Evolutionary conservation across 2,113 vertebrate species (phyloP).

Genomic region (Halichoerus grypus): DNA sequence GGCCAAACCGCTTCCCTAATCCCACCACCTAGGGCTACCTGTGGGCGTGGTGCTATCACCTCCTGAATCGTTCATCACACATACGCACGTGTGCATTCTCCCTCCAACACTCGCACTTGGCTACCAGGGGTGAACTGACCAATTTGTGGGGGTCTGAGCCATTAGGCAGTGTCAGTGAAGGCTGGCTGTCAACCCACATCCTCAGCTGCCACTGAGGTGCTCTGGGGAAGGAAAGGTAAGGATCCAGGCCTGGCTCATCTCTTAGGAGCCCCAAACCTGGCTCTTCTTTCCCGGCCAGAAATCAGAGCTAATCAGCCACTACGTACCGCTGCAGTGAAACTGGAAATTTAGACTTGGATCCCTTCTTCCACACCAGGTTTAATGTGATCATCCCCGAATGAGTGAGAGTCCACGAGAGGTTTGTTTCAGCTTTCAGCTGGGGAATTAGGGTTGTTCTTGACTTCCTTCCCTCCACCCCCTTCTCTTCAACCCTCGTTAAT

Average conservation of each 20-base stretch:
- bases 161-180: accelerated
- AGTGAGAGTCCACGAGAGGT: accelerated
- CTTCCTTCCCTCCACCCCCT: neutral
- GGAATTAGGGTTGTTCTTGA: no score
- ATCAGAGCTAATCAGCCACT: neutral
- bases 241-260: neutral
- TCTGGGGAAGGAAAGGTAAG: neutral
- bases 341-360: neutral
- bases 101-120: accelerated
- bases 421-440: accelerated
- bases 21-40: neutral
- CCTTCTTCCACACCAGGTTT: neutral
- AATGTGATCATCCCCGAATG: neutral
- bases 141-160: neutral
- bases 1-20: neutral
- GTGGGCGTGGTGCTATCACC: neutral
- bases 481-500: neutral
- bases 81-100: accelerated
- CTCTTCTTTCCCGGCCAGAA: neutral
- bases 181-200: neutral
- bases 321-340: accelerated
- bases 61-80: no score
- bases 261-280: no score
- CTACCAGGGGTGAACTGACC: no score
- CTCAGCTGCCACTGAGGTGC: neutral